Evolutionary conservation across 2,888 invertebrate genomes (phyloP).

Genomic region (Platycheirus albimanus): DNA sequence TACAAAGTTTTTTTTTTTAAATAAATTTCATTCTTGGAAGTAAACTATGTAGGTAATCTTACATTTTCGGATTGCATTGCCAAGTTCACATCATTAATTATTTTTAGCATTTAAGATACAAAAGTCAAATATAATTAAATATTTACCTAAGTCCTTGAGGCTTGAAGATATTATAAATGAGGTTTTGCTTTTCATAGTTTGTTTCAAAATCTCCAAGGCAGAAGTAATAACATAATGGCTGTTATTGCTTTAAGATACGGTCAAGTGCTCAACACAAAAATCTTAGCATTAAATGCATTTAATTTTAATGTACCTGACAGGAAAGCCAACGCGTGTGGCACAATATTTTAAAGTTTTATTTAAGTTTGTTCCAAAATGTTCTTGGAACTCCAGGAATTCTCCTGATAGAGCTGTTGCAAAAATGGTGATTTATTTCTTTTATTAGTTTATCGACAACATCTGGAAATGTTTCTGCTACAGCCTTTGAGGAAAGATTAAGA

Average conservation of each 20-base stretch:
- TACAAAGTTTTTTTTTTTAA: neutral
- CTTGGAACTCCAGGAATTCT: constrained; percentile 58
- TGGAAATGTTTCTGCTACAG: constrained; percentile 4
- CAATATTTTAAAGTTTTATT: constrained; percentile 51
- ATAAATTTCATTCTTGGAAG: neutral
- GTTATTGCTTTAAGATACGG: constrained; percentile 16
- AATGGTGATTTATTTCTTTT: constrained; percentile 14
- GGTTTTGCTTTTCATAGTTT: neutral
- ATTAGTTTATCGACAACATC: constrained; percentile 7
- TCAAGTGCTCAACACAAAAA: no score
- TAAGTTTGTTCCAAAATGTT: constrained; percentile 52
- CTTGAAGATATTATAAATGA: neutral
- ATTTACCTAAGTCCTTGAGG: neutral
- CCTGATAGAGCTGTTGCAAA: constrained; percentile 47
- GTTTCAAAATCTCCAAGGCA: neutral
- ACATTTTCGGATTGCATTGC: neutral
- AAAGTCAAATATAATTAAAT: neutral
- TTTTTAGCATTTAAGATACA: neutral
- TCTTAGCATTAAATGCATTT: no score
- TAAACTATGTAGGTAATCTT: neutral
- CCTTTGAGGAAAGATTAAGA: constrained; percentile 22
- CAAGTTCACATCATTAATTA: neutral
- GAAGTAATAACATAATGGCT: constrained; percentile 20
- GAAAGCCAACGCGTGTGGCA: constrained; percentile 44
- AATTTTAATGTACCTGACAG: no score